Conservation (phyloP, 2,113 vertebrate species). For the Phaethornis superciliosus region DNA sequence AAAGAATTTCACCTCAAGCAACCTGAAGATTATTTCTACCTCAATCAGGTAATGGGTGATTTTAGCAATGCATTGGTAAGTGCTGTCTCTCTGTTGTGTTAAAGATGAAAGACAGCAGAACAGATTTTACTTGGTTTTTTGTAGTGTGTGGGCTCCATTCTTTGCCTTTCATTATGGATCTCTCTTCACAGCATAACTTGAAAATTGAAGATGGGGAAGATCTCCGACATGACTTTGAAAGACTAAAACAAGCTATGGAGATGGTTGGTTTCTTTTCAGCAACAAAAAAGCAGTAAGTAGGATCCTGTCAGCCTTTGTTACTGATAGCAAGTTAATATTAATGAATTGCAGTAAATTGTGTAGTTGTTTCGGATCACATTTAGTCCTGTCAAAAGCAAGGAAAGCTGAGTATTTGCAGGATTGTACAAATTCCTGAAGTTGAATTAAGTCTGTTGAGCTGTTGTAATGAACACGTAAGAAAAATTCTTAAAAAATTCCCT, state of each 20-base stretch:
- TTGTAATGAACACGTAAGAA: not conserved
- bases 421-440: not conserved
- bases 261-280: conserved; percentile 98
- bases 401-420: not conserved
- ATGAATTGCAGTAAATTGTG: not conserved
- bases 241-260: conserved; percentile 98
- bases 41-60: conserved; percentile 89
- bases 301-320: not conserved
- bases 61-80: not conserved
- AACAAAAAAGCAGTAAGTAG: conserved; percentile 92
- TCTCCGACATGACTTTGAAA: conserved; percentile 92
- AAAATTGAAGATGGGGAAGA: conserved; percentile 97
- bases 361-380: not conserved
- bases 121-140: not conserved
- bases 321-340: not conserved
- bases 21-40: conserved; percentile 98
- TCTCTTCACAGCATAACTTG: conserved; percentile 88
- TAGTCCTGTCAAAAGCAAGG: not conserved
- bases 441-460: not conserved
- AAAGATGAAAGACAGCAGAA: not conserved
- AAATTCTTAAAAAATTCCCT: not conserved
- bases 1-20: conserved; percentile 92
- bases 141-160: not conserved
- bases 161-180: not conserved
- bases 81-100: not conserved